phyloP scores from a whole-genome alignment of 1,140 invertebrate species.

The Himalopsyche phryganea region DNA sequence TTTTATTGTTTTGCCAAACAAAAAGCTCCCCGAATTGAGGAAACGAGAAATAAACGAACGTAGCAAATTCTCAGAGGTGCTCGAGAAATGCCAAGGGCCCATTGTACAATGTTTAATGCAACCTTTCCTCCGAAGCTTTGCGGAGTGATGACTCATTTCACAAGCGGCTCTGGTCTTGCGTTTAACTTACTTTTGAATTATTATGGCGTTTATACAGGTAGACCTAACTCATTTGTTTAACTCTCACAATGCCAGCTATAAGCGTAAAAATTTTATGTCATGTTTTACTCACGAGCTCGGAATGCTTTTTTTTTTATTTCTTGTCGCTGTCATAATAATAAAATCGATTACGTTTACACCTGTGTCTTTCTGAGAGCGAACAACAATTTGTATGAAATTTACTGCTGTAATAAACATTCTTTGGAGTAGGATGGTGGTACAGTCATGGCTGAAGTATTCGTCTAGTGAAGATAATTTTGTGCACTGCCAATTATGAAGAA shows the following conservation, averaged over 20 bases:
- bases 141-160: no score
- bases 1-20: constrained; percentile 4
- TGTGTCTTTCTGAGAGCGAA: no score
- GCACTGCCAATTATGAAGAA: no score
- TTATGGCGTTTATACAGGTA: background rate
- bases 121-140: no score
- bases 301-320: background rate
- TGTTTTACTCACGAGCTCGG: background rate
- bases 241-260: background rate
- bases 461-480: no score
- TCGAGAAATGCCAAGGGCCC: constrained; percentile 10
- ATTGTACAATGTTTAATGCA: constrained; percentile 5
- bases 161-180: background rate
- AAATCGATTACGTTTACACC: no score
- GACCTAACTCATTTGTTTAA: background rate
- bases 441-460: no score
- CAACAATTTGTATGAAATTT: no score
- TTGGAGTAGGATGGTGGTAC: no score
- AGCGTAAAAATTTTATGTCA: background rate
- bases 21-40: constrained; percentile 2
- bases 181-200: constrained; percentile 1
- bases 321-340: background rate
- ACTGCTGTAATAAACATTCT: no score
- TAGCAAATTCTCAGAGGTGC: constrained; percentile 9
- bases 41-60: constrained; percentile 7